Percentiles rank a stretch among this genome's conserved stretches.
phyloP scores from a whole-genome alignment of 2,888 invertebrate genomes.

The Masnerella sp. region DNA sequence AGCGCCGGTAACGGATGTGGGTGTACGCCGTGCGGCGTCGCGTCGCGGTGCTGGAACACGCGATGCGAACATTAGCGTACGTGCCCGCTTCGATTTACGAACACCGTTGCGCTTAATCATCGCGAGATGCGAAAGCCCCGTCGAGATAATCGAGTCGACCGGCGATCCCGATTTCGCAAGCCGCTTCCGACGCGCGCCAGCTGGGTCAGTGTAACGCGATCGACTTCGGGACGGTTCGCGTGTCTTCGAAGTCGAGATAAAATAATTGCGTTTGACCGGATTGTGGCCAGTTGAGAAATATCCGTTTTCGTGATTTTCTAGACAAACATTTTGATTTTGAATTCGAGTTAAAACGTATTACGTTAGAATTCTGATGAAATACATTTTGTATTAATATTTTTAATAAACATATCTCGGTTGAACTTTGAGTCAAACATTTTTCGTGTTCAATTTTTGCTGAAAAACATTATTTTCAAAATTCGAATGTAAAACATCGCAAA shows the following conservation, averaged over 20 bases:
- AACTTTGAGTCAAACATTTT: too few relatives aligned
- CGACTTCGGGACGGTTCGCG: constrained; percentile 43
- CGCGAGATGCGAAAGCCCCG: constrained; percentile 28
- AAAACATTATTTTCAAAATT: too few relatives aligned
- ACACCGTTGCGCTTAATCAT: constrained; percentile 41
- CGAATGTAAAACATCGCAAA: too few relatives aligned
- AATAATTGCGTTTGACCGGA: too few relatives aligned
- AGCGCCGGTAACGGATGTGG: constrained; percentile 52
- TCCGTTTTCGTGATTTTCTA: too few relatives aligned
- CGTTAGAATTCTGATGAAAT: too few relatives aligned
- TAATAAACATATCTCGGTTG: too few relatives aligned
- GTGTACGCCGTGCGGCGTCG: constrained; percentile 20
- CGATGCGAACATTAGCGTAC: constrained; percentile 56
- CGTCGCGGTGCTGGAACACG: constrained; percentile 39
- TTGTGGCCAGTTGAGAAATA: too few relatives aligned
- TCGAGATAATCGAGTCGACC: constrained; percentile 53
- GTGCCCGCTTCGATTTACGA: constrained; percentile 32
- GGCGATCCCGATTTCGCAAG: constrained; percentile 54
- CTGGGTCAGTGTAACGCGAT: constrained; percentile 59
- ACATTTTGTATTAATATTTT: too few relatives aligned
- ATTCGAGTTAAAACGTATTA: too few relatives aligned
- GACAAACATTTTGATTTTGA: too few relatives aligned
- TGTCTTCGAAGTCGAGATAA: constrained; percentile 49
- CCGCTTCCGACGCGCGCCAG: constrained; percentile 48
- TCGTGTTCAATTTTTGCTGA: too few relatives aligned